Base-by-base conservation (phyloP, 2,888 invertebrate genomes). In the Acanthosepion pharaonis region DNA sequence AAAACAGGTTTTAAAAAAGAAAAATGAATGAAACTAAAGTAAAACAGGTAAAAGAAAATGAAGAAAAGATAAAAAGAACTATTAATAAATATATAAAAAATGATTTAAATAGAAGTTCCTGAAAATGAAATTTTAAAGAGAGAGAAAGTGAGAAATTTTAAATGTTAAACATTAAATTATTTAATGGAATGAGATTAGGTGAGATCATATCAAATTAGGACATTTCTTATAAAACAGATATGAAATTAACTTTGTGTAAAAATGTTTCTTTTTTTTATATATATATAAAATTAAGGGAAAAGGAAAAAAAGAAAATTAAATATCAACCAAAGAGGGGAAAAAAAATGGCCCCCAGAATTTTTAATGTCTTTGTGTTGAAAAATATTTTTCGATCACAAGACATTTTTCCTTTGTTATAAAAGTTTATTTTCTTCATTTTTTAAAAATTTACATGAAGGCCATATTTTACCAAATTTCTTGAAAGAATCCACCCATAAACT, bases 391-490 rank as follows among this genome's bases (percentile, higher is more conserved):
- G 51, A 59, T 33, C 18, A 78, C 78, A 33, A 78, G 78, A 78
- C 78, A 78, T 33, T 78, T 15, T 78, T 78, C n/a, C n/a, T n/a
- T 78, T 23, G 64, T 64, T 51, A 25, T 8, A 25, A 64, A 25
- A 64, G 3, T 64, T 23, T 33, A 33, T 33, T 64, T 33, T 33
- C 15, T 78, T 15, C 4, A 11, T 2, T 15, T n/a, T 15, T n/a
- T 78, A 78, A 33, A 78, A 78, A 78, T 33, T 78, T 78, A 78
- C 78, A 78, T 78, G 78, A 78, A 78, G 78, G 78, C 78, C 78
- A 78, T 78, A 78, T 78, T 78, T 78, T 64, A 64, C 2, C 8
- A 25, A 64, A 25, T 64, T 64, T 11, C 23, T 78, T 33, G 18
- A 78, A 78, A 78, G 78, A 78, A 78, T 78, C 78, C 78, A 78